Base-by-base conservation (phyloP, 2,113 vertebrate species). In the Dryoscopus gambensis region DNA sequence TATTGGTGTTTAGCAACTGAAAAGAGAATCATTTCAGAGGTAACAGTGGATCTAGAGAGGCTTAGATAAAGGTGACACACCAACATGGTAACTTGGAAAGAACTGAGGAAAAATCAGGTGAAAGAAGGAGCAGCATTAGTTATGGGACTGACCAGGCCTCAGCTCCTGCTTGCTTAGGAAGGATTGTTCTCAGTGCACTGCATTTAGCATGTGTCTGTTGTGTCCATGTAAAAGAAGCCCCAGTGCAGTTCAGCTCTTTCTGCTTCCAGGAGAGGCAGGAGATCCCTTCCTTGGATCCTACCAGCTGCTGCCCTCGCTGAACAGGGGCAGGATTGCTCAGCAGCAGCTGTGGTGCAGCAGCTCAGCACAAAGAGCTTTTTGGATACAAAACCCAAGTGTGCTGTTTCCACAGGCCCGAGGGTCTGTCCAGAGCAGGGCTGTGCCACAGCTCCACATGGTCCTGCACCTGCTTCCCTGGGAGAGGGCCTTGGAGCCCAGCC, bases 151-250 rank as follows among this genome's bases (percentile, higher is more conserved):
- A 59, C 14, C 31, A 68, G 49, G 71, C 19, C 44, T 84, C 68
- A 55, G 13, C 47, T 70, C 19, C n/a, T 60, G 2, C 0, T 0
- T 64, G 25, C 35, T 81, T 55, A 47, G 84, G 35, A 91, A 21
- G 73, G 53, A 9, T 10, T 50, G 14, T 4, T 42, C 63, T 44
- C 44, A 60, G 18, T 59, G 12, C 25, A 4, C 5, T 62, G 1
- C 1, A 3, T 77, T 60, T 62, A 39, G 19, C 56, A 20, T 0
- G 0, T 37, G n/a, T 37, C n/a, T 37, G 0, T 28, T 39, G 21
- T 75, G 69, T 53, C 35, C 23, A 2, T 33, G n/a, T 42, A 6
- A 33, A 46, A 74, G 50, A 84, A 84, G 25, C 65, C 30, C 37
- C 15, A 17, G 21, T 20, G n/a, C n/a, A 44, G 46, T 37, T 56